Evolutionary conservation across 2,113 vertebrate species (phyloP).

Genomic region (Toxotes jaculatrix): DNA sequence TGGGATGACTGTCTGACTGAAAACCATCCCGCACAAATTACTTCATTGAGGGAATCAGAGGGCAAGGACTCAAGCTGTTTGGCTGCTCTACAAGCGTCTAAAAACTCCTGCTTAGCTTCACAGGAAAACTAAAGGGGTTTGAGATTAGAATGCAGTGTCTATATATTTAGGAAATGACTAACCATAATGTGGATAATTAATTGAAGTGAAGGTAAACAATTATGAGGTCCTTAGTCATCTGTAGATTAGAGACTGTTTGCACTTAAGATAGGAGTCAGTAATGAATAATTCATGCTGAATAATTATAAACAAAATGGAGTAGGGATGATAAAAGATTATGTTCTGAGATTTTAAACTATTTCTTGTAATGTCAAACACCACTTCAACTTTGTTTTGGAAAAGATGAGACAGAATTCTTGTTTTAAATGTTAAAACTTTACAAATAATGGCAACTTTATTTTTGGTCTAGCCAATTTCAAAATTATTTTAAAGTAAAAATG

Average conservation of each 20-base stretch:
- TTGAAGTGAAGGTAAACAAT: constrained; percentile 77
- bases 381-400: constrained; percentile 9
- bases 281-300: constrained; percentile 76
- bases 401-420: constrained; percentile 1
- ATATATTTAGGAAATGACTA: constrained; percentile 69
- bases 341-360: constrained; percentile 32
- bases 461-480: not conserved
- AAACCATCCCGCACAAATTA: constrained; percentile 70
- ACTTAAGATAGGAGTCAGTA: constrained; percentile 51
- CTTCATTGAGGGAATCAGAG: constrained; percentile 52
- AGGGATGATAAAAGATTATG: constrained; percentile 43
- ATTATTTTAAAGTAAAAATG: not conserved
- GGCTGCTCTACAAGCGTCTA: constrained; percentile 26
- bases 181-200: constrained; percentile 75
- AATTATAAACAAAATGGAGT: constrained; percentile 67
- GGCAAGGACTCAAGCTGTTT: constrained; percentile 34
- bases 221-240: constrained; percentile 68
- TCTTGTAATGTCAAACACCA: constrained; percentile 35
- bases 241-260: constrained; percentile 75
- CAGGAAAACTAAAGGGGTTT: constrained; percentile 5
- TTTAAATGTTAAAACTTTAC: not conserved
- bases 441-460: not conserved
- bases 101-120: constrained; percentile 32
- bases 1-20: constrained; percentile 68
- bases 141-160: constrained; percentile 57